Conservation (phyloP, 2,113 vertebrate genomes). For the Probosciger aterrimus region DNA sequence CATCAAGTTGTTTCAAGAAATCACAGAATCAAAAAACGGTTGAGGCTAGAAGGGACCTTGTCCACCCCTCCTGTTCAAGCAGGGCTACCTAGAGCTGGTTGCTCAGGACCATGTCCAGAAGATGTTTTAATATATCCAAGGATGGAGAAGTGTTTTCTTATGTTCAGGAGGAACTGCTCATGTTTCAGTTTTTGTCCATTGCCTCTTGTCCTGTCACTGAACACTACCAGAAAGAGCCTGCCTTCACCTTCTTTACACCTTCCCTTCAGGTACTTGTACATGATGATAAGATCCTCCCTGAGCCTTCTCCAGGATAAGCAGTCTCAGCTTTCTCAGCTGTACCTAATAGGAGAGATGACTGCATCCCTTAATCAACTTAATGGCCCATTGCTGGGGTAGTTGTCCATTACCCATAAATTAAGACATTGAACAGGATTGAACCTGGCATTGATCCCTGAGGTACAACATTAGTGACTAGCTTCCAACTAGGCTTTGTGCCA, state of each 20-base stretch:
- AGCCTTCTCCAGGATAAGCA: too few relatives aligned
- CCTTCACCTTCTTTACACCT: neutral
- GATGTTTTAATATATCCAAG: neutral
- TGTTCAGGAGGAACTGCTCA: neutral
- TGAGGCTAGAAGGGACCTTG: neutral
- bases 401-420: neutral
- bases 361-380: neutral
- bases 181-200: neutral
- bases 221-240: neutral
- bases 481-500: neutral
- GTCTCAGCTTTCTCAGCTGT: neutral
- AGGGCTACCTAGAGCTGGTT: neutral
- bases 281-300: neutral
- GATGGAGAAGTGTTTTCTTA: neutral
- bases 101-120: neutral
- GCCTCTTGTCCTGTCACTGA: neutral
- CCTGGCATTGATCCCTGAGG: neutral
- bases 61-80: neutral
- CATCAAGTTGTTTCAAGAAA: neutral
- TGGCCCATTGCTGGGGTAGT: neutral
- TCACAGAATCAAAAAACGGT: neutral
- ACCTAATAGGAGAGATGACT: neutral
- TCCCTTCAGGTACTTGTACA: neutral
- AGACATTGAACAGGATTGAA: neutral
- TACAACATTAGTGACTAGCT: neutral